phyloP scores from a whole-genome alignment of 2,888 invertebrate species.

The Crematogaster levior region DNA sequence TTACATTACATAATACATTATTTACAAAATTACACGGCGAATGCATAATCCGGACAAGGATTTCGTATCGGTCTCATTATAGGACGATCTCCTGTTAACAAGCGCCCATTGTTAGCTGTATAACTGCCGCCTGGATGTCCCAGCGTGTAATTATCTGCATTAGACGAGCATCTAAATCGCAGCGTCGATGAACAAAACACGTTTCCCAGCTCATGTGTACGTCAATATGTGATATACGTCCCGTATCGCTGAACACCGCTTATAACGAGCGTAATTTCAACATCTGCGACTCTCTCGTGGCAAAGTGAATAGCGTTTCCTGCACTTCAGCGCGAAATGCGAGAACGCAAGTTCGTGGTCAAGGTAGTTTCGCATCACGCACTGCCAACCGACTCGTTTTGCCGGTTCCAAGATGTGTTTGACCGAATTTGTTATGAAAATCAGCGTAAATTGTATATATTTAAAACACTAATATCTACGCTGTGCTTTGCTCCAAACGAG shows the following conservation, averaged over 20 bases:
- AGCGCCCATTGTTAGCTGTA: conserved; percentile 27
- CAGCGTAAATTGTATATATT: background rate
- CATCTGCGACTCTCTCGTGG: background rate
- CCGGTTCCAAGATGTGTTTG: background rate
- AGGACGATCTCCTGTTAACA: conserved; percentile 17
- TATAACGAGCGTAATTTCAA: conserved; percentile 28
- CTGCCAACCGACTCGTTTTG: background rate
- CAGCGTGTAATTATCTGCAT: conserved; percentile 38
- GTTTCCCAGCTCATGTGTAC: background rate
- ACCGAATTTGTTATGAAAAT: background rate
- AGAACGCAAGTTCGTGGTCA: conserved; percentile 38
- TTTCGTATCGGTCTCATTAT: conserved; percentile 24
- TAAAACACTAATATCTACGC: background rate
- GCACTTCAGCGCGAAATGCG: background rate
- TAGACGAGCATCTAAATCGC: conserved; percentile 32
- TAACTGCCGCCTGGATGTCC: background rate
- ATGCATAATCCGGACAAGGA: background rate
- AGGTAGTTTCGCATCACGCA: background rate
- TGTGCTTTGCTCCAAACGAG: background rate
- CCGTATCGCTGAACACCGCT: background rate
- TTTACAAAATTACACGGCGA: background rate
- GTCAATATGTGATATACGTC: background rate
- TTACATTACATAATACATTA: background rate
- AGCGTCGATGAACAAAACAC: background rate
- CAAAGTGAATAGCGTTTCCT: conserved; percentile 29